These are phyloP conservation scores for Argyrosomus regius DNA, from an alignment of 2,797 vertebrate genomes.

Conservation along the genomic window DNA sequence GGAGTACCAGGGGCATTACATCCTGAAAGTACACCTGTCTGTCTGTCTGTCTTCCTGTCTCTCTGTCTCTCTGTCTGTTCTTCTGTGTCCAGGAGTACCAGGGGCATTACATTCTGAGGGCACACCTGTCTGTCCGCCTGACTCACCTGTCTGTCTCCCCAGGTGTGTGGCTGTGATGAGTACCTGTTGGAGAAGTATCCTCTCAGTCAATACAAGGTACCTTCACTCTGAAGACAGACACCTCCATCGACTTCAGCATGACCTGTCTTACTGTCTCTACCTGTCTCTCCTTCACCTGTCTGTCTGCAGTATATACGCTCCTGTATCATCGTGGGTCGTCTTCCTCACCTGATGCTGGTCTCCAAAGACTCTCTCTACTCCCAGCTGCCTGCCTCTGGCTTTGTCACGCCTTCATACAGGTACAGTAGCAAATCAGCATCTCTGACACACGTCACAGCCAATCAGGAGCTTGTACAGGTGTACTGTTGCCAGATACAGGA, in stretches of 20 bases:
- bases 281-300: conserved; percentile 4
- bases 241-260: no score
- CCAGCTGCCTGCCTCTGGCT: conserved; percentile 85
- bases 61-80: conserved; percentile 3
- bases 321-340: conserved; percentile 84
- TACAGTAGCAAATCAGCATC: conserved; percentile 13
- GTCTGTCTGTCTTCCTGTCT: conserved; percentile 7
- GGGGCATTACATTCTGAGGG: conserved; percentile 58
- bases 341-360: conserved; percentile 89
- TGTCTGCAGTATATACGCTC: conserved; percentile 84
- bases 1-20: not conserved
- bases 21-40: conserved; percentile 60
- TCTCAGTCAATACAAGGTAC: conserved; percentile 89
- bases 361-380: conserved; percentile 88
- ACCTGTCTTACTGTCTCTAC: not conserved
- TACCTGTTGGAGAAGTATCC: conserved; percentile 88
- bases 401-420: conserved; percentile 86
- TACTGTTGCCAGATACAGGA: not conserved
- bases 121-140: conserved; percentile 5
- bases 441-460: not conserved
- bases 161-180: conserved; percentile 89
- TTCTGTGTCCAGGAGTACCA: conserved; percentile 25
- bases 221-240: not conserved
- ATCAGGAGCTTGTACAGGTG: conserved; percentile 3
- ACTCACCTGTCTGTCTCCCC: conserved; percentile 42